Evolutionary conservation across 2,888 invertebrate genomes (phyloP), one percentile per base, ranked within the genome.

Genomic region (Noctua comes): DNA sequence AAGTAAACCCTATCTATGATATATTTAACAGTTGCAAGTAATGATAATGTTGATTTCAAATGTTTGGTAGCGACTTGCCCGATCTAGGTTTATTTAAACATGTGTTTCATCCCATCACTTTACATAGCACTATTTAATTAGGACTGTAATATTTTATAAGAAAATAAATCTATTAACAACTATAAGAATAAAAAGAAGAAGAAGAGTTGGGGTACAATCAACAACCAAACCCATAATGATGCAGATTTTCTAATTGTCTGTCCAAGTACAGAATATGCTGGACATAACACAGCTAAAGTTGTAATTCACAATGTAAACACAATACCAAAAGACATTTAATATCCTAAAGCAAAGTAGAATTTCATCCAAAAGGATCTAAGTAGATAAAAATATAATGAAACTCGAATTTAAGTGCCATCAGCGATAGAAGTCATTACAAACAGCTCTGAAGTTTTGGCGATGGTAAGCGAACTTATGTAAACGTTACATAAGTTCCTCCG

Each of bases 401-500:
- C 86, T 87, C 74, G 54, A 85, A 88, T 89, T 82, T 76, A 84
- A 86, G 80, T 73, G 84, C 85, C 87, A 87, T 90, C 90, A 91
- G 88, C 88, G 86, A 88, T 84, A 86, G 81, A 92, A 93, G 93
- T 92, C 90, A 92, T 93, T 93, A 91, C 91, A 90, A 91, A 93
- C 90, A 89, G 90, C 90, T 87, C 87, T 80, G 80, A 86, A 89
- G 80, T 90, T 92, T 78, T 80, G 79, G 85, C 88, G 86, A 79
- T 81, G 80, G 68, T 74, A 77, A 74, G 79, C 70, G 76, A 90
- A 92, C 90, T 92, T 91, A 82, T 86, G 84, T 86, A 86, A 90
- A 87, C 86, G 85, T 73, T 73, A 84, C 85, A 83, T 88, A 91
- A 93, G 91, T 91, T 90, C 59, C 80, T 77, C 84, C 86, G 85